Evolutionary conservation across 1,140 invertebrate species (phyloP).

Genomic region (Phortica variegata): DNA sequence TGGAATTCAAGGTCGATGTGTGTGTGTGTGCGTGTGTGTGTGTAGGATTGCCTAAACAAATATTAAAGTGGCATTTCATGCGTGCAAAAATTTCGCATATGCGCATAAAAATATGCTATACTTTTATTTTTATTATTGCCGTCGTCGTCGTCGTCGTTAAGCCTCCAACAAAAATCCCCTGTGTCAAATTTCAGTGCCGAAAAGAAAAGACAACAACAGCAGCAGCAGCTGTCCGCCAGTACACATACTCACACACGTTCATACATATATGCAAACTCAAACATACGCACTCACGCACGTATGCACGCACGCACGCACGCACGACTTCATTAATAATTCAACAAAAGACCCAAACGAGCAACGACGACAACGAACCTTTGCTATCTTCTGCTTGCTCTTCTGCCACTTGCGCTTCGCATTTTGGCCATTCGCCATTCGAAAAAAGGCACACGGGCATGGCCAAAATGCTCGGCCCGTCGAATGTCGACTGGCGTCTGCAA

Average conservation of each 20-base stretch:
- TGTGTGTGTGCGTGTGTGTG: too few relatives aligned
- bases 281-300: background rate
- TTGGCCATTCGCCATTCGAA: too few relatives aligned
- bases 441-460: too few relatives aligned
- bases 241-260: constrained; percentile 4
- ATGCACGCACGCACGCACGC: background rate
- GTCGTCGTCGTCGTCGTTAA: too few relatives aligned
- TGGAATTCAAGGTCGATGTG: too few relatives aligned
- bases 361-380: too few relatives aligned
- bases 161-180: too few relatives aligned
- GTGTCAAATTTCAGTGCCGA: constrained; percentile 26
- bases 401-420: too few relatives aligned
- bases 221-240: constrained; percentile 15
- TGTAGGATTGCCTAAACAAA: too few relatives aligned
- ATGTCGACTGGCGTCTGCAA: too few relatives aligned
- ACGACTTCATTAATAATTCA: constrained; percentile 50
- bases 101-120: constrained; percentile 9
- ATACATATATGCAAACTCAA: background rate
- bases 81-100: background rate
- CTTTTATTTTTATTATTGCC: constrained; percentile 5
- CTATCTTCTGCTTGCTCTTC: too few relatives aligned
- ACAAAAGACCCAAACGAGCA: constrained; percentile 14
- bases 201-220: constrained; percentile 18
- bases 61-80: background rate
- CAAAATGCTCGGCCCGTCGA: too few relatives aligned